Evolutionary conservation across 2,797 vertebrate genomes (phyloP).

Genomic region (Rhabdophis nuchalis): DNA sequence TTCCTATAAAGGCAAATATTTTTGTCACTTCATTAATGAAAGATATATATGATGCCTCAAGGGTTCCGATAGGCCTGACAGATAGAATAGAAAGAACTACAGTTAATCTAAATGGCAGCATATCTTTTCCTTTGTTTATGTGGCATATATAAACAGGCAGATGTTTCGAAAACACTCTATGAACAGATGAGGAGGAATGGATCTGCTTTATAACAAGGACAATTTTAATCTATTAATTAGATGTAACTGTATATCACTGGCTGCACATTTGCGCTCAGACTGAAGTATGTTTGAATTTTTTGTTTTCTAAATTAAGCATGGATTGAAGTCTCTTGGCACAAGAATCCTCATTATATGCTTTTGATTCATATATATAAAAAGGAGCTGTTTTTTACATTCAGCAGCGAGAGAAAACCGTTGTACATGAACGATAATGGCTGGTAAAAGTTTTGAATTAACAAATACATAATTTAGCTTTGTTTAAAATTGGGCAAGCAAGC

Average conservation of each 20-base stretch:
- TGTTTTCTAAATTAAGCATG: background rate
- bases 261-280: background rate
- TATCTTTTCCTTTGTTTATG: constrained; percentile 37
- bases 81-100: constrained; percentile 43
- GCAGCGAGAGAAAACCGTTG: background rate
- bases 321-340: background rate
- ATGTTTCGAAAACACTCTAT: constrained; percentile 32
- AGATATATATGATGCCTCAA: constrained; percentile 42
- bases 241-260: fast-evolving
- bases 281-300: background rate
- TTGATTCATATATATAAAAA: background rate
- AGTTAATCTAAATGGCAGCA: constrained; percentile 40
- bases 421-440: background rate
- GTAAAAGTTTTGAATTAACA: background rate
- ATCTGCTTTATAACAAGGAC: constrained; percentile 18
- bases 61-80: constrained; percentile 49
- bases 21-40: constrained; percentile 56
- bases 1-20: constrained; percentile 57
- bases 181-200: constrained; percentile 45
- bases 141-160: constrained; percentile 35
- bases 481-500: background rate
- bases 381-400: background rate
- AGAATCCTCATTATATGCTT: background rate
- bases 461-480: background rate
- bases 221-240: background rate